These are phyloP conservation scores for Acheta domesticus DNA, from an alignment of 2,888 invertebrate species.

Conservation along the genomic window DNA sequence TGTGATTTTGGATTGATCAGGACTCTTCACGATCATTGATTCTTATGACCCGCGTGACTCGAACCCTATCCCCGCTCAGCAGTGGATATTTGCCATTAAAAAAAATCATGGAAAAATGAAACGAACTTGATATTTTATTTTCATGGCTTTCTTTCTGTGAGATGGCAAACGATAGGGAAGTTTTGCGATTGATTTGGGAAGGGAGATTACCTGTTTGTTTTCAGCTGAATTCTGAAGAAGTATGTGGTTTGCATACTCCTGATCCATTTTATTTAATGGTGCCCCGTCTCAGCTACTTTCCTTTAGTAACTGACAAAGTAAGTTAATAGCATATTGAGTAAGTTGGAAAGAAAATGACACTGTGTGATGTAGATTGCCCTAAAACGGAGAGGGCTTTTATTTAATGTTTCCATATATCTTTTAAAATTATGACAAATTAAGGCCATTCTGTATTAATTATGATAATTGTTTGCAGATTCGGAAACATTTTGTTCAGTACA, in stretches of 20 bases:
- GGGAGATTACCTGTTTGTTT: conserved; percentile 93
- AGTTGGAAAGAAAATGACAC: background rate
- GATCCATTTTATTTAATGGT: conserved; percentile 93
- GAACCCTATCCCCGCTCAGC: no score
- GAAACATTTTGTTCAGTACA: conserved; percentile 80
- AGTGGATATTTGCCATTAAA: no score
- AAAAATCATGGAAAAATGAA: no score
- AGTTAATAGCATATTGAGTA: conserved; percentile 36
- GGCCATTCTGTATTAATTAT: background rate
- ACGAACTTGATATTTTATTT: no score
- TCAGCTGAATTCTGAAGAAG: conserved; percentile 81
- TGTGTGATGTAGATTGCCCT: background rate
- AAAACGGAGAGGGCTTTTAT: no score
- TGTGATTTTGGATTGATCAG: no score
- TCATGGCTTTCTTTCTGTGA: background rate
- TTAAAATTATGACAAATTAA: no score
- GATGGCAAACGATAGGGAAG: conserved; percentile 96
- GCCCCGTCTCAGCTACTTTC: conserved; percentile 89
- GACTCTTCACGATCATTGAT: no score
- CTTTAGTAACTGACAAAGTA: conserved; percentile 92
- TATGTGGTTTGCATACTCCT: conserved; percentile 81
- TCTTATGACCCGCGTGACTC: no score
- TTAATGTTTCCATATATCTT: no score
- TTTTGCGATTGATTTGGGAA: conserved; percentile 92
- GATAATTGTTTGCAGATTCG: conserved; percentile 60